Evolutionary conservation across 2,888 invertebrate genomes (phyloP).

Genomic region (Leptodirus hochenwartii): DNA sequence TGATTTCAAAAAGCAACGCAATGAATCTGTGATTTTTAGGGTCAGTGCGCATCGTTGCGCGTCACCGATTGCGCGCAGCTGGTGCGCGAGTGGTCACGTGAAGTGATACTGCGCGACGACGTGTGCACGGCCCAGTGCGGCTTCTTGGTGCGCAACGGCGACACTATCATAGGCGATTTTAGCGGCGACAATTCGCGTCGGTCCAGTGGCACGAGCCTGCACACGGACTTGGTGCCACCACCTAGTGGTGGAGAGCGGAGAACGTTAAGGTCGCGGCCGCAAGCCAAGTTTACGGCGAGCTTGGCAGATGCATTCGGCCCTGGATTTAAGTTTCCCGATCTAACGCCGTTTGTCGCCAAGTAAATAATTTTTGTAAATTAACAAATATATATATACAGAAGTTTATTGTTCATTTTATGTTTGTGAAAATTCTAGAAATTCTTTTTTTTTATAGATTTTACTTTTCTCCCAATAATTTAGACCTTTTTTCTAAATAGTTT

Average conservation of each 20-base stretch:
- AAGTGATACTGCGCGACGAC: conserved; percentile 66
- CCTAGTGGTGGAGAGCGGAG: conserved; percentile 18
- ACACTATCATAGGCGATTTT: conserved; percentile 16
- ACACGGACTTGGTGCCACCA: conserved; percentile 22
- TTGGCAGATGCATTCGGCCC: conserved; percentile 27
- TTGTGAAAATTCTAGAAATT: conserved; percentile 7
- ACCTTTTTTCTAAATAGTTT: no score
- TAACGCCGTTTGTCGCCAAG: conserved; percentile 42
- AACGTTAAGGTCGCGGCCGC: conserved; percentile 18
- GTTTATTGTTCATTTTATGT: no score
- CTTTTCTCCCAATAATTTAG: no score
- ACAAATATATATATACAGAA: no score
- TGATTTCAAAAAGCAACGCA: background rate
- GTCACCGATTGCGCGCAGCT: conserved; percentile 76
- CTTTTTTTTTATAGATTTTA: no score
- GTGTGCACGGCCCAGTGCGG: conserved; percentile 86
- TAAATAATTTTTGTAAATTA: conserved; percentile 12
- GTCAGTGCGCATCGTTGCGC: conserved; percentile 73
- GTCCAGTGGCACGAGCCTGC: conserved; percentile 18
- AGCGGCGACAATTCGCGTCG: conserved; percentile 12
- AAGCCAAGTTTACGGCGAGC: conserved; percentile 22
- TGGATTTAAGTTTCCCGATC: conserved; percentile 61
- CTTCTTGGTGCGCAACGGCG: conserved; percentile 38
- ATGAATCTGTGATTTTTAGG: conserved; percentile 33
- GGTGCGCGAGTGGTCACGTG: conserved; percentile 64